Percentiles rank a stretch among this genome's conserved stretches.
Conservation (phyloP, 2,888 invertebrate species). For the Leptothorax acervorum region DNA sequence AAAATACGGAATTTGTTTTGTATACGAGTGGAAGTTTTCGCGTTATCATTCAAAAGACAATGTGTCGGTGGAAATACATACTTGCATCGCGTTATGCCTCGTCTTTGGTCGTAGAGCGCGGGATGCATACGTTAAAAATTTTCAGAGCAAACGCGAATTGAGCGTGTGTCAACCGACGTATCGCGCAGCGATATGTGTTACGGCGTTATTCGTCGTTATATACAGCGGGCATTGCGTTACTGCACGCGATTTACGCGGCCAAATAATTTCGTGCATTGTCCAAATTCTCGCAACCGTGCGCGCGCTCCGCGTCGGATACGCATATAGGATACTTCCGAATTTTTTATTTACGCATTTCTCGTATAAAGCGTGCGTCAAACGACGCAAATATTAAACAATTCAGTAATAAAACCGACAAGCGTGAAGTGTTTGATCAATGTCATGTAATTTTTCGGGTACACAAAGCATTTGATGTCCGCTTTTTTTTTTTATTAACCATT, state of each 20-base stretch:
- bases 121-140: neutral
- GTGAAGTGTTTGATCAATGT: neutral
- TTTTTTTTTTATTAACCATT: neutral
- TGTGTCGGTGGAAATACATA: too few species aligned
- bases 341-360: slow-evolving; percentile 33
- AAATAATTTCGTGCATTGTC: slow-evolving; percentile 51
- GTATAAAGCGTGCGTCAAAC: neutral
- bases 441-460: neutral
- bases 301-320: slow-evolving; percentile 9
- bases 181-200: neutral
- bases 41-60: neutral
- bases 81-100: neutral
- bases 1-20: neutral
- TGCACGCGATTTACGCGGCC: slow-evolving; percentile 33
- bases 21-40: neutral
- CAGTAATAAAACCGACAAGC: neutral
- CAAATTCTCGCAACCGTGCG: slow-evolving; percentile 27
- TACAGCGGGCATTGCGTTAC: slow-evolving; percentile 3
- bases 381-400: slow-evolving; percentile 18
- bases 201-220: neutral
- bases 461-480: neutral
- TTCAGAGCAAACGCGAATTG: slow-evolving; percentile 2
- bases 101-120: neutral
- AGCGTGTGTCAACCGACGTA: slow-evolving; percentile 22
- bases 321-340: slow-evolving; percentile 12